phyloP scores from a whole-genome alignment of 2,113 vertebrate genomes.

The Halcyon malimbica region DNA sequence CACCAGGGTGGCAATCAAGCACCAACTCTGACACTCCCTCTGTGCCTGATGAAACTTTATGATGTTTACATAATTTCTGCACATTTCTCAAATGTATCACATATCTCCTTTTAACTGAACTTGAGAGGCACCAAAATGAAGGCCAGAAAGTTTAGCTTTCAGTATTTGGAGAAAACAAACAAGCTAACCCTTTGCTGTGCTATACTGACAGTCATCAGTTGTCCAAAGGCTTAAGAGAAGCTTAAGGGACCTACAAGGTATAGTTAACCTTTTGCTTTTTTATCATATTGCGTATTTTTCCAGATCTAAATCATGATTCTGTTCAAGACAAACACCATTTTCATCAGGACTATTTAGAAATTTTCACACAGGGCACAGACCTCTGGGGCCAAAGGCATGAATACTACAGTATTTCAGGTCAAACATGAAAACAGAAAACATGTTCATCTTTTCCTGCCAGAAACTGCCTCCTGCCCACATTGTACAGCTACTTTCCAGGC shows the following conservation, averaged over 20 bases:
- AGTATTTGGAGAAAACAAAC: background rate
- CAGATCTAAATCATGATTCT: background rate
- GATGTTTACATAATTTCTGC: background rate
- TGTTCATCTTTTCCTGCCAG: background rate
- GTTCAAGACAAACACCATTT: background rate
- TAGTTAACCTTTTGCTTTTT: background rate
- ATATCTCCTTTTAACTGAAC: background rate
- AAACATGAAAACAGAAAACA: background rate
- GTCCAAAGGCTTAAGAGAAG: background rate
- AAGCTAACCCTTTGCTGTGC: background rate
- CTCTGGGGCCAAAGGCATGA: background rate
- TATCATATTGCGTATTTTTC: background rate
- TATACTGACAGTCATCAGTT: background rate
- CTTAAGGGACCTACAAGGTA: background rate
- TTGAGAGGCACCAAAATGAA: background rate
- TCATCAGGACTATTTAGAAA: background rate
- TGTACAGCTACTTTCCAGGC: background rate
- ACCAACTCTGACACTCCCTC: background rate
- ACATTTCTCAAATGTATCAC: background rate
- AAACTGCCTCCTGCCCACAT: background rate
- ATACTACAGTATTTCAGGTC: background rate
- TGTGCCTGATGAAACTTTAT: background rate
- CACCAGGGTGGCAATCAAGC: background rate
- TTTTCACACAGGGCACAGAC: background rate
- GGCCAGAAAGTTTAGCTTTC: background rate